Percentiles rank a stretch among this genome's conserved stretches.
phyloP scores from a whole-genome alignment of 2,797 vertebrate species.

The Pelochelys cantorii region DNA sequence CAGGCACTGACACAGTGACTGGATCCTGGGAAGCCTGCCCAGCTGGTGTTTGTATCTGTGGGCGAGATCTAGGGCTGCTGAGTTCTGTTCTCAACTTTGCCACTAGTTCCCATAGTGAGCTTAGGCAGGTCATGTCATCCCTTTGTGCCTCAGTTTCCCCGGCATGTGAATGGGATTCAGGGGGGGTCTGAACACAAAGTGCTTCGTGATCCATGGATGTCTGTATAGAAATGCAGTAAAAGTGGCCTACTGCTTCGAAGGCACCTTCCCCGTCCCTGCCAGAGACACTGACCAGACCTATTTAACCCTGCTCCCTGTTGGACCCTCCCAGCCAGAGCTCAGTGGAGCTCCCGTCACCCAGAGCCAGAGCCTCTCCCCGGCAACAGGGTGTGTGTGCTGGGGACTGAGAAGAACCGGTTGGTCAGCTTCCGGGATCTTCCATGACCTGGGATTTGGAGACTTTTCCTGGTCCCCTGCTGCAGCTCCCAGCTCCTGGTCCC shows the following conservation, averaged over 20 bases:
- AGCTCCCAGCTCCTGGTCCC: neutral
- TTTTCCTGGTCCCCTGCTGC: neutral
- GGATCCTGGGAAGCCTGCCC: neutral
- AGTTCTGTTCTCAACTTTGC: neutral
- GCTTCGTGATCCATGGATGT: neutral
- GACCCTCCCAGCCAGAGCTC: neutral
- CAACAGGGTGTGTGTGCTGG: neutral
- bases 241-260: neutral
- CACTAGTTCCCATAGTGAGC: neutral
- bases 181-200: neutral
- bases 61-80: neutral
- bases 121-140: neutral
- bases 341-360: neutral
- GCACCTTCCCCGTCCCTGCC: neutral
- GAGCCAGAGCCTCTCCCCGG: neutral
- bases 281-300: neutral
- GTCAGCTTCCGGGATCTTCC: too few relatives aligned
- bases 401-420: neutral
- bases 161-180: neutral
- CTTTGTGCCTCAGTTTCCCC: neutral
- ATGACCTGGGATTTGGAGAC: neutral
- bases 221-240: neutral
- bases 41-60: neutral
- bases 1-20: neutral
- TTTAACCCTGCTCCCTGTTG: neutral